Conservation (phyloP, 2,888 invertebrate species). For the Pecten maximus region DNA sequence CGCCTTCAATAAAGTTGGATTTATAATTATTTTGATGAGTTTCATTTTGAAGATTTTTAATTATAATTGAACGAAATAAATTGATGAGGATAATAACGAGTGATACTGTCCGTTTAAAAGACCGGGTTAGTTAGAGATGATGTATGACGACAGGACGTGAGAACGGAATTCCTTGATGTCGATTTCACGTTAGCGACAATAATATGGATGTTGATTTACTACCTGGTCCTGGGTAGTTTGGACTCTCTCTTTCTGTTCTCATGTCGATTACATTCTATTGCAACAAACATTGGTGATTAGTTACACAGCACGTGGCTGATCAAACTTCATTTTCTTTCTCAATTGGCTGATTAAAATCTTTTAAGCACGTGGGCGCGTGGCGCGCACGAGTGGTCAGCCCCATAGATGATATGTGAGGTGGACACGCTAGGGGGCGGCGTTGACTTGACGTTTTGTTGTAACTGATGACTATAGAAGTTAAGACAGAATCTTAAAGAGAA, state of each 20-base stretch:
- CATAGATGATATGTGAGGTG: constrained; percentile 30
- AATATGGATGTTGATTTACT: constrained; percentile 37
- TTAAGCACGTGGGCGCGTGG: constrained; percentile 45
- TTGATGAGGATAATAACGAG: background rate
- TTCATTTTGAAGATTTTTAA: background rate
- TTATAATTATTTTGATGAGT: background rate
- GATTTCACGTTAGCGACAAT: background rate
- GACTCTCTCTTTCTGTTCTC: constrained; percentile 33
- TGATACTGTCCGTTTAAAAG: background rate
- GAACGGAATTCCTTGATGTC: background rate
- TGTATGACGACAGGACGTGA: background rate
- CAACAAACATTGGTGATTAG: constrained; percentile 43
- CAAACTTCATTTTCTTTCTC: constrained; percentile 35
- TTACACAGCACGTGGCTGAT: constrained; percentile 45
- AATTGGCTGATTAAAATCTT: constrained; percentile 42
- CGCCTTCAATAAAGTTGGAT: background rate
- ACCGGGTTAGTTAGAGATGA: background rate
- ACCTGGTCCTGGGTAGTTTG: background rate
- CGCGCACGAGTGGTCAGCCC: constrained; percentile 47
- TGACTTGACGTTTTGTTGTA: constrained; percentile 37
- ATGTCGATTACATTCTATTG: constrained; percentile 43
- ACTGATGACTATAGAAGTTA: background rate
- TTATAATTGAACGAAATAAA: background rate
- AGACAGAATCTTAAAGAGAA: background rate
- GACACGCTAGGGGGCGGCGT: constrained; percentile 27